These are phyloP conservation scores for Zygothrica quintamaculata DNA, from an alignment of 2,888 invertebrate species.

Conservation along the genomic window DNA sequence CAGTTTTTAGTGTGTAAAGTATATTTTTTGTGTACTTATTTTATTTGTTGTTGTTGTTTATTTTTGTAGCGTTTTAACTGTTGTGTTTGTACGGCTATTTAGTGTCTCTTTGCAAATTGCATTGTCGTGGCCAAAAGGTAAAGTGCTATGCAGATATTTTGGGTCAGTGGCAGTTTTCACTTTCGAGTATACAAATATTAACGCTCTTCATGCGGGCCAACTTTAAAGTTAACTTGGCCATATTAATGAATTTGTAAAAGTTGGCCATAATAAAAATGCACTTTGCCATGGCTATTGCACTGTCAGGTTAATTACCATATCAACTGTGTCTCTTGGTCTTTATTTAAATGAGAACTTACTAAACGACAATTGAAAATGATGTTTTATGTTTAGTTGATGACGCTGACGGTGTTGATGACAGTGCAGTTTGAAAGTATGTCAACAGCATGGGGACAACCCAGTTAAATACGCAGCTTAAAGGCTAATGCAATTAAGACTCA, in stretches of 20 bases:
- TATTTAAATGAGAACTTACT: slow-evolving; percentile 55
- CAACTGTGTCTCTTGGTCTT: slow-evolving; percentile 42
- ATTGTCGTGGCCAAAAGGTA: slow-evolving; percentile 36
- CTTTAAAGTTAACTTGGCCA: slow-evolving; percentile 17
- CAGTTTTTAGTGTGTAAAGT: slow-evolving; percentile 57
- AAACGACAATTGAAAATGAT: neutral
- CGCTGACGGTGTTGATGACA: slow-evolving; percentile 25
- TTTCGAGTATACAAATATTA: slow-evolving; percentile 48
- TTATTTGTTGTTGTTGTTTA: too few relatives aligned
- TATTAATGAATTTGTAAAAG: slow-evolving; percentile 37
- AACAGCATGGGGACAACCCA: slow-evolving; percentile 19
- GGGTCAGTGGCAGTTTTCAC: slow-evolving; percentile 63
- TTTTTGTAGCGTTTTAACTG: slow-evolving; percentile 14
- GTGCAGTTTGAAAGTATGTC: slow-evolving; percentile 70
- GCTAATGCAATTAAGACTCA: neutral
- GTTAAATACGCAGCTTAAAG: neutral
- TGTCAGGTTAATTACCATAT: slow-evolving; percentile 47
- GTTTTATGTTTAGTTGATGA: too few relatives aligned
- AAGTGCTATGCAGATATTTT: slow-evolving; percentile 44
- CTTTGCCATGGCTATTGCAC: slow-evolving; percentile 46
- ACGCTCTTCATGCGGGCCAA: slow-evolving; percentile 36
- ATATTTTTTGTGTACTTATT: too few relatives aligned
- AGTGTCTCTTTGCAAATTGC: slow-evolving; percentile 55
- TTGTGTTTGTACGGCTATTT: slow-evolving; percentile 14
- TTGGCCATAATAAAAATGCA: slow-evolving; percentile 72